Percentiles rank a stretch among this genome's conserved stretches.
These are phyloP conservation scores for Strigops habroptila DNA, from an alignment of 2,113 vertebrate species.

Conservation along the genomic window DNA sequence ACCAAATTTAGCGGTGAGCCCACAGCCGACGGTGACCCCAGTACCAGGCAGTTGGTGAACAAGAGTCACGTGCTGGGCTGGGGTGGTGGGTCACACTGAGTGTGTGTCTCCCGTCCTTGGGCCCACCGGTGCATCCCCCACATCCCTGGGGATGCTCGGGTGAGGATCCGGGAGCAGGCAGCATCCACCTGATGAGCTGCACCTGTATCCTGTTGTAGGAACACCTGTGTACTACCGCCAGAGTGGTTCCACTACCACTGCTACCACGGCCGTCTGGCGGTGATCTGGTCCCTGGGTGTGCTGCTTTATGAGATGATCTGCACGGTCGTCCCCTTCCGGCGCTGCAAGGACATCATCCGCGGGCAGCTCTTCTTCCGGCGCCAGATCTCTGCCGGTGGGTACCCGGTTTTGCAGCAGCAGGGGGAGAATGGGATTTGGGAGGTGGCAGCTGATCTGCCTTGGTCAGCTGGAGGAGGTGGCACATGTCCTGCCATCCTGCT, in stretches of 20 bases:
- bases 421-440: no score
- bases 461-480: no score
- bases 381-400: background rate
- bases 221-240: no score
- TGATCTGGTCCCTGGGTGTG: background rate
- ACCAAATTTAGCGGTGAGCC: no score
- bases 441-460: no score
- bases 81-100: background rate
- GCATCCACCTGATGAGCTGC: background rate
- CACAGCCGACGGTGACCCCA: background rate
- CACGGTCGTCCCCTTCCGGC: background rate
- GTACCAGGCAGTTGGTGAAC: no score
- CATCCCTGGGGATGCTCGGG: background rate
- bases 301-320: background rate
- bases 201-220: no score
- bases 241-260: background rate
- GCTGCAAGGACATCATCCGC: background rate
- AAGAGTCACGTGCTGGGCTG: background rate
- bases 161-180: background rate
- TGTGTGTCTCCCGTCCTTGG: no score
- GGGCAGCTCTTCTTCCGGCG: background rate
- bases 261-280: background rate
- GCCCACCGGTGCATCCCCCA: background rate
- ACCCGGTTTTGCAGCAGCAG: background rate
- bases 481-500: no score